These are phyloP conservation scores for Melanotaenia trifasciata DNA, from an alignment of 2,797 vertebrate genomes.

Conservation along the genomic window DNA sequence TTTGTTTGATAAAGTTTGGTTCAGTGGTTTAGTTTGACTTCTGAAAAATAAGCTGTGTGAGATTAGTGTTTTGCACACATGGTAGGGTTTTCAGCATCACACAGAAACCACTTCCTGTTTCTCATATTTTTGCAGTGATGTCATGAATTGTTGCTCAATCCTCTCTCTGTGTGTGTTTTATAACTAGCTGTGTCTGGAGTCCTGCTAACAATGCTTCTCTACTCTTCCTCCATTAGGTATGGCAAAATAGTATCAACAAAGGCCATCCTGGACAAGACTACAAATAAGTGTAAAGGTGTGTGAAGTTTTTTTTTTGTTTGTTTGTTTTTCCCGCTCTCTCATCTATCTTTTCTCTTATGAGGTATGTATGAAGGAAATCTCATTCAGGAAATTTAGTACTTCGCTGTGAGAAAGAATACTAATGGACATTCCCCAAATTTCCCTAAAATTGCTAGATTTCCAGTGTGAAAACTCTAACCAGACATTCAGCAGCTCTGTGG, in stretches of 20 bases:
- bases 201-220: conserved; percentile 63
- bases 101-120: conserved; percentile 82
- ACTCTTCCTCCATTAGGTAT: conserved; percentile 86
- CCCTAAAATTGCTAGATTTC: background rate
- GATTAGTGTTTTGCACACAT: conserved; percentile 48
- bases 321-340: background rate
- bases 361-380: conserved; percentile 5
- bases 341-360: conserved; percentile 3
- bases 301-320: conserved; percentile 32
- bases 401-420: conserved; percentile 10
- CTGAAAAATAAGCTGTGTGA: conserved; percentile 56
- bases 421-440: conserved; percentile 3
- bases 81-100: conserved; percentile 71
- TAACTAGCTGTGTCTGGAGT: conserved; percentile 71
- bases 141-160: conserved; percentile 81
- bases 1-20: conserved; percentile 22
- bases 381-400: background rate
- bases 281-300: conserved; percentile 99
- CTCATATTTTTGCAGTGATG: conserved; percentile 81
- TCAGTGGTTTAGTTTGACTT: conserved; percentile 32
- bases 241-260: conserved; percentile 99
- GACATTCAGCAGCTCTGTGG: conserved; percentile 67
- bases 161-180: conserved; percentile 67
- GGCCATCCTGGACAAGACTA: conserved; percentile 99
- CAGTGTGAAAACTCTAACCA: conserved; percentile 22